Evolutionary conservation across 2,888 invertebrate species (phyloP), one percentile per base, ranked within the genome.

Genomic region (Pantelozetes paolii): DNA sequence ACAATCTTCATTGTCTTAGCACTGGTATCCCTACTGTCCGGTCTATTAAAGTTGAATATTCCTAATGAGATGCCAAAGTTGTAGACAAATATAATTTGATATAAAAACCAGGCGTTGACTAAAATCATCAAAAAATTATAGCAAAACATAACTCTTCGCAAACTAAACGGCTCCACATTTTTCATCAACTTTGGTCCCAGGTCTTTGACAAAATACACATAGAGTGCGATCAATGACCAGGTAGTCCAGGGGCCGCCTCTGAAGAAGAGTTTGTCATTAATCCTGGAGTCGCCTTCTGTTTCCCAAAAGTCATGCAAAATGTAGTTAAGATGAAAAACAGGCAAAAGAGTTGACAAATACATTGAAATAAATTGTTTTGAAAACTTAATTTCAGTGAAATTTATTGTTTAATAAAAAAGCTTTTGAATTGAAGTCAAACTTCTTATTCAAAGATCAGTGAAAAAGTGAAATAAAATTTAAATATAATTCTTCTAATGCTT

Each of bases 121-220:
- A 30, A 32, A 20, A 75, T 73, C 75, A 75, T 75, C 9, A 54
- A 42, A 40, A 75, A 30, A 50, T 75, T 75, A 32, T 75, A 75
- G 28, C 30, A n/a, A 45, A 75, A 5, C 40, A 75, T 73, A 32
- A 75, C 13, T 28, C 20, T 42, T n/a, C 67, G 28, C 20, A 75
- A 57, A 32, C 67, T 70, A 48, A 75, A 32, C 23, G 75, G 59
- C 36, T 74, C 32, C 20, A 74, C 70, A 32, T 74, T 74, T 57
- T 75, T 73, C 75, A 75, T 75, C 23, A 75, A 32, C 30, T 23
- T 62, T 23, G 75, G 75, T 57, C 75, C 75, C 28, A 75, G 13
- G 74, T 30, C 40, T 70, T 32, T 75, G 70, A 73, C 73, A 59
- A 75, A 75, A 62, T 74, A 75, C 13, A 75, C 70, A 71, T 75